phyloP scores from a whole-genome alignment of 2,888 invertebrate species.

The Ophion obscuratus region DNA sequence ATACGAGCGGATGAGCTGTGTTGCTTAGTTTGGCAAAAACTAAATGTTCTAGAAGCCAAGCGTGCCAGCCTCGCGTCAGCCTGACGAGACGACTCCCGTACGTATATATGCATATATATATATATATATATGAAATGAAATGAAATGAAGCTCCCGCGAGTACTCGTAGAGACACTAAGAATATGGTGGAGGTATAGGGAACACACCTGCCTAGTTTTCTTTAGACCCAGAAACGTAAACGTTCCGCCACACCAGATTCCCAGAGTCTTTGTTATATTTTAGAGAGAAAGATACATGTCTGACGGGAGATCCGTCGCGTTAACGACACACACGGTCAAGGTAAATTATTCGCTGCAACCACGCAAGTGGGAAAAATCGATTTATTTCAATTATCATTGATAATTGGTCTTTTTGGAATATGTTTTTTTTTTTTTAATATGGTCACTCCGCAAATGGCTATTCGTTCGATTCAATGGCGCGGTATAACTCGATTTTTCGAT shows the following conservation, averaged over 20 bases:
- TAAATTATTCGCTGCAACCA: conserved; percentile 53
- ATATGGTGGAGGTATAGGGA: not conserved
- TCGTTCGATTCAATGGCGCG: not conserved
- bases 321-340: conserved; percentile 69
- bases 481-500: not conserved
- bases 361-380: conserved; percentile 23
- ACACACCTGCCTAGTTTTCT: not conserved
- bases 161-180: not conserved
- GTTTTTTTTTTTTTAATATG: not conserved
- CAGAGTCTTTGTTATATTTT: conserved; percentile 23
- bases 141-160: not conserved
- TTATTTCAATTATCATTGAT: not conserved
- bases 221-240: not conserved
- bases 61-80: conserved; percentile 81
- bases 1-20: not conserved
- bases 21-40: conserved; percentile 77
- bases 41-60: conserved; percentile 81
- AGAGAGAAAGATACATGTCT: conserved; percentile 41
- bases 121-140: not conserved
- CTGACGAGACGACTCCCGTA: conserved; percentile 89
- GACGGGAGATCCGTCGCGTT: conserved; percentile 44
- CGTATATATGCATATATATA: conserved; percentile 84
- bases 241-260: not conserved
- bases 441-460: not conserved
- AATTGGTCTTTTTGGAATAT: not conserved